Conservation (phyloP, 2,113 vertebrate species). For the Xenopus tropicalis region DNA sequence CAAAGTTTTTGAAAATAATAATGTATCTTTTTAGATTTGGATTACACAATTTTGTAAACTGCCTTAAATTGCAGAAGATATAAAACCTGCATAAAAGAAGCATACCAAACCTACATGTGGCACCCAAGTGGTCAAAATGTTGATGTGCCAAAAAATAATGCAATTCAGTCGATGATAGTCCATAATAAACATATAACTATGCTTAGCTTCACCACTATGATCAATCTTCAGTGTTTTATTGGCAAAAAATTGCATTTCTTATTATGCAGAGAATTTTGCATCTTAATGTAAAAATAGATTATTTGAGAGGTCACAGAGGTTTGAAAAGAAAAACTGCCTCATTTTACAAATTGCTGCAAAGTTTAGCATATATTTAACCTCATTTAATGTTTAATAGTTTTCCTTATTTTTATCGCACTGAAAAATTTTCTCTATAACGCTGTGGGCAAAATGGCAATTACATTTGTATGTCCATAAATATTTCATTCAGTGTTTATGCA, state of each 20-base stretch:
- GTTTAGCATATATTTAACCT: constrained; percentile 14
- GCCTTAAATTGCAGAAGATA: too few species aligned
- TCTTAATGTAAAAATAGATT: constrained; percentile 46
- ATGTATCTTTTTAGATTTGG: too few species aligned
- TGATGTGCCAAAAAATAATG: too few species aligned
- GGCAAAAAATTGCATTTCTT: constrained; percentile 46
- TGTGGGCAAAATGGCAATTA: constrained; percentile 47
- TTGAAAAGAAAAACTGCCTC: constrained; percentile 39
- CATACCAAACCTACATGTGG: too few species aligned
- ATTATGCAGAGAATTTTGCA: constrained; percentile 39
- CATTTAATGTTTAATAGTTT: constrained; percentile 42
- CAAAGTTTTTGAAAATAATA: too few species aligned
- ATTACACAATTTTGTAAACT: too few species aligned
- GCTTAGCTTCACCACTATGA: not conserved
- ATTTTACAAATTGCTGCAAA: constrained; percentile 38
- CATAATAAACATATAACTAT: not conserved
- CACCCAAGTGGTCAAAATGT: too few species aligned
- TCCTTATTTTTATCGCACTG: constrained; percentile 49
- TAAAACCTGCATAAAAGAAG: too few species aligned
- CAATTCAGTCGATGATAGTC: not conserved
- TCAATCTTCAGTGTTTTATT: constrained; percentile 11
- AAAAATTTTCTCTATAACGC: constrained; percentile 50
- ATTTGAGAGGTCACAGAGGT: constrained; percentile 8
- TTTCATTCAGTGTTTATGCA: constrained; percentile 56
- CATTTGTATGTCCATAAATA: constrained; percentile 55